These are phyloP conservation scores for Apamea epomidion DNA, from an alignment of 2,888 invertebrate genomes.

Conservation along the genomic window DNA sequence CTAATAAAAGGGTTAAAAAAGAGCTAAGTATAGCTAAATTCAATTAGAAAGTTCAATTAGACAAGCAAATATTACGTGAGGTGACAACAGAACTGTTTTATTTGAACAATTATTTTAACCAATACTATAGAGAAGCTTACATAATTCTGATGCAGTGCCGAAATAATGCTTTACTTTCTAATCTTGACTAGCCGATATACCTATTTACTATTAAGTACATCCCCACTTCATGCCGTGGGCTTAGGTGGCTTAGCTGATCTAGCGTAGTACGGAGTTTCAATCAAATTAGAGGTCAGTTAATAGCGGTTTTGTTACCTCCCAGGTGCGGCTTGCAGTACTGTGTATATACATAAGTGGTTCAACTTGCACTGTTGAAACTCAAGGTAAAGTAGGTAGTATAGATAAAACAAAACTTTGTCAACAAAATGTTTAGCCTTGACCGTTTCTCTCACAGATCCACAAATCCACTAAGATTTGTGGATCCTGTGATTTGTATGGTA, in stretches of 20 bases:
- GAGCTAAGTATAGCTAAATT: background rate
- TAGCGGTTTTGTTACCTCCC: background rate
- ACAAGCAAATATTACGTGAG: background rate
- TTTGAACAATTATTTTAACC: conserved; percentile 22
- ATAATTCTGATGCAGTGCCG: conserved; percentile 22
- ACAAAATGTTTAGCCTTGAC: conserved; percentile 20
- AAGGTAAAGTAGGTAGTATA: conserved; percentile 26
- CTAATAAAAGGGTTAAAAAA: too few relatives aligned
- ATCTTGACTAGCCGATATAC: conserved; percentile 3
- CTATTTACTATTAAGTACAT: background rate
- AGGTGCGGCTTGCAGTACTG: background rate
- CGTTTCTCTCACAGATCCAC: background rate
- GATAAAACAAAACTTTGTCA: conserved; percentile 7
- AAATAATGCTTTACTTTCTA: conserved; percentile 52
- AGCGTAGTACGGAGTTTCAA: background rate
- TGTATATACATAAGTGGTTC: conserved; percentile 3
- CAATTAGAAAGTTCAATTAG: conserved; percentile 37
- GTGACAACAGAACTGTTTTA: conserved; percentile 45
- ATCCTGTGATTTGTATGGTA: too few relatives aligned
- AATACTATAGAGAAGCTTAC: conserved; percentile 14
- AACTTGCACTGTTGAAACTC: conserved; percentile 7
- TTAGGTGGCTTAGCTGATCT: background rate
- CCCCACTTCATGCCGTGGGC: background rate
- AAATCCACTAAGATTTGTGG: too few relatives aligned
- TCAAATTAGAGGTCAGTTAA: background rate